Evolutionary conservation across 2,113 vertebrate genomes (phyloP), one percentile per base, ranked within the genome.

Genomic region (Nicator chloris): DNA sequence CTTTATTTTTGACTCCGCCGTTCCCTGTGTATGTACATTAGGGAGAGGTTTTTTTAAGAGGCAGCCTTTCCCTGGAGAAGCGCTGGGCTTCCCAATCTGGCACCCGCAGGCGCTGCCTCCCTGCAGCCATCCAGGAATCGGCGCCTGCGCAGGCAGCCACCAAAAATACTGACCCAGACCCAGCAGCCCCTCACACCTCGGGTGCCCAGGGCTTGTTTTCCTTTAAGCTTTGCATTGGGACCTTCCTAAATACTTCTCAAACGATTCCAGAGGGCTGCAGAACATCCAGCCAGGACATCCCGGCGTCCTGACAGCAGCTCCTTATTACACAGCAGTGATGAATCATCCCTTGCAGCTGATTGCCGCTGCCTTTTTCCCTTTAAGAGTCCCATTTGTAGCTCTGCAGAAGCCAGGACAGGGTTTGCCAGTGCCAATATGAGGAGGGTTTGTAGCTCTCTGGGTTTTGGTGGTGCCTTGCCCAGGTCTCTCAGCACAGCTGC

Each of bases 1-100:
- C 88, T 95, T 96, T 96, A 95, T 97, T 96, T 97, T 95, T 96
- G 82, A 88, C 93, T 96, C 84, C 4, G 8, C 72, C 15, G 1
- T 23, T 96, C 64, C 85, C 90, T 65, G 87, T 87, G 84, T 94
- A 33, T 23, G 79, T 90, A 83, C 79, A 19, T 49, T 12, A 21
- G 71, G 73, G 90, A 85, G 95, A 72, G 78, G 51, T 51, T 82
- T 71, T 85, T 68, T 86, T 19, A 10, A 37, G 72, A 91, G 75
- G 85, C 88, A 85, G 78, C 85, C 23, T 83, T 82, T 57, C 77
- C 78, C 71, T 75, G 56, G 76, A 72, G 86, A 81, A 86, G 95
- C 4, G 35, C 68, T 71, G 92, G 87, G 93, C 96, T 95, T 86
- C 78, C 84, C 93, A 66, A 90, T 87, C 87, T 92, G 91, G 89